Percentiles rank a stretch among this genome's conserved stretches.
Evolutionary conservation across 2,888 invertebrate species (phyloP).

Genomic region (Arenicola marina): DNA sequence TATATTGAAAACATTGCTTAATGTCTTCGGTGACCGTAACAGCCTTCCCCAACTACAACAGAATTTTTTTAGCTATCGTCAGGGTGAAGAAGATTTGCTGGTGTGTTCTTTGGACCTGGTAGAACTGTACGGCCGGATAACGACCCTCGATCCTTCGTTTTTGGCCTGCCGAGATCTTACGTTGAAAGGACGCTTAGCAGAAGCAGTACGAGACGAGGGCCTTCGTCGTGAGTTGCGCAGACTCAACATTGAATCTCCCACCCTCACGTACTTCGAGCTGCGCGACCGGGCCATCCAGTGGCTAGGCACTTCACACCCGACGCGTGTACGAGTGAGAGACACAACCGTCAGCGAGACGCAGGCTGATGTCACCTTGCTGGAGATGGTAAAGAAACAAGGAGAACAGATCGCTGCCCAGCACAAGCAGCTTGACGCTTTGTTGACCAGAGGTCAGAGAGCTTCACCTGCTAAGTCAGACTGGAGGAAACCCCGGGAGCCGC

Average conservation of each 20-base stretch:
- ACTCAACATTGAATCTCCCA: conserved; percentile 7
- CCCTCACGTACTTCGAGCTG: conserved; percentile 4
- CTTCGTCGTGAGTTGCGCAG: not conserved
- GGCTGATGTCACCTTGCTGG: not conserved
- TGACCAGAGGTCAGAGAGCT: not conserved
- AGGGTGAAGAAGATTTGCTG: not conserved
- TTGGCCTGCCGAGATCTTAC: not conserved
- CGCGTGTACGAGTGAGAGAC: no score
- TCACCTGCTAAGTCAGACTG: not conserved
- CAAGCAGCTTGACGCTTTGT: no score
- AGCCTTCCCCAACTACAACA: conserved; percentile 7
- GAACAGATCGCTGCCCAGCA: not conserved
- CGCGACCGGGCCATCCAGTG: conserved; percentile 4
- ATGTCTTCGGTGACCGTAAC: no score
- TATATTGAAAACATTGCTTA: no score
- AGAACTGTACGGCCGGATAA: conserved; percentile 2
- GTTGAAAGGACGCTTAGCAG: conserved; percentile 4
- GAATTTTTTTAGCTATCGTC: not conserved
- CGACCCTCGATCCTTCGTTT: conserved; percentile 2
- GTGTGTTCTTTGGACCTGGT: conserved; percentile 4
- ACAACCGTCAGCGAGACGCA: not conserved
- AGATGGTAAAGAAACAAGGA: not conserved
- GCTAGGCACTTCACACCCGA: not conserved
- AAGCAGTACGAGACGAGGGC: conserved; percentile 2
- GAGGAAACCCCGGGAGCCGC: not conserved